A percentile compares a stretch with the other conserved stretches of the same genome.
phyloP scores from a whole-genome alignment of 2,113 vertebrate species.

The Rhea pennata region DNA sequence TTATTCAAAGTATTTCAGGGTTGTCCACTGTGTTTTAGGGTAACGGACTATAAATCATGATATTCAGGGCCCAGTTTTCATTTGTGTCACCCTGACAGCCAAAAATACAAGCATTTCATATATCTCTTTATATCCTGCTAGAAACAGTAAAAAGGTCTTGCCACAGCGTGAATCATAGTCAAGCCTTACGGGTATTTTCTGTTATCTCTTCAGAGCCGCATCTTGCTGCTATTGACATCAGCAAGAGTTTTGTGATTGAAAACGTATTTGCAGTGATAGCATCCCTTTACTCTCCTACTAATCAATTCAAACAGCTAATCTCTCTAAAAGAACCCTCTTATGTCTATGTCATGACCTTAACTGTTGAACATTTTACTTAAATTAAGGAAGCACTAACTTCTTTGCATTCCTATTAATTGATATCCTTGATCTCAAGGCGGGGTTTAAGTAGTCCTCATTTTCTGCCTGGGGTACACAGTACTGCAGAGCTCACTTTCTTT shows the following conservation, averaged over 20 bases:
- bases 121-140: neutral
- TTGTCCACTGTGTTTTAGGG: neutral
- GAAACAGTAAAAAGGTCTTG: neutral
- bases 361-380: neutral
- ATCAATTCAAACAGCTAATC: constrained; percentile 6
- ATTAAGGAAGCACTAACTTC: neutral
- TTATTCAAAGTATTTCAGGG: neutral
- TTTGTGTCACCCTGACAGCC: neutral
- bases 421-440: neutral
- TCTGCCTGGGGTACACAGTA: neutral
- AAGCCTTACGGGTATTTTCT: neutral
- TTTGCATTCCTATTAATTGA: neutral
- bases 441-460: neutral
- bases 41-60: neutral
- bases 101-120: neutral
- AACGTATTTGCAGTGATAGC: neutral
- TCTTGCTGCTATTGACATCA: neutral
- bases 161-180: neutral
- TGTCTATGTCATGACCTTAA: neutral
- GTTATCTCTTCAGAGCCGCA: neutral
- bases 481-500: neutral
- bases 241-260: constrained; percentile 2
- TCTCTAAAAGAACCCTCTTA: neutral
- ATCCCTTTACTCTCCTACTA: neutral
- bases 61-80: neutral